Percentiles rank a stretch among this genome's conserved stretches.
These are phyloP conservation scores for Synanthedon andrenaeformis DNA, from an alignment of 2,888 invertebrate genomes.

Conservation along the genomic window DNA sequence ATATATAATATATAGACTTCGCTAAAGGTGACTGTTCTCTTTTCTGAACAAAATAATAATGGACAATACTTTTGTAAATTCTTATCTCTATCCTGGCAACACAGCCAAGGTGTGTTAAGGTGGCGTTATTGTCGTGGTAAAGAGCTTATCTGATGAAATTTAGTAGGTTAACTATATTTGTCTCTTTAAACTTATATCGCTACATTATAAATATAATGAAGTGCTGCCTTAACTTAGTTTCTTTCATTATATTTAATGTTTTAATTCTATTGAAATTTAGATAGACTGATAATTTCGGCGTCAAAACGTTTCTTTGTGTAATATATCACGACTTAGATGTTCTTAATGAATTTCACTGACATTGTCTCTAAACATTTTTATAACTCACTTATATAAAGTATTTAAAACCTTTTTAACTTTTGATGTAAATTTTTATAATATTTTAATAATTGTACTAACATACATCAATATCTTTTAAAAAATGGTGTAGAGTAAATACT, in stretches of 20 bases:
- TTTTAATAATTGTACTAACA: too few relatives aligned
- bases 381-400: not conserved
- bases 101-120: conserved; percentile 12
- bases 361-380: not conserved
- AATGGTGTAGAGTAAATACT: too few relatives aligned
- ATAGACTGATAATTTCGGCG: not conserved
- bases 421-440: not conserved
- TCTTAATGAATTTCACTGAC: not conserved
- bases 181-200: conserved; percentile 1
- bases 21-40: conserved; percentile 34
- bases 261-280: not conserved
- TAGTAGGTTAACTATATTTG: conserved; percentile 4
- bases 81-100: conserved; percentile 19
- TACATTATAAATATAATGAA: not conserved
- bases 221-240: conserved; percentile 3
- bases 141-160: conserved; percentile 12
- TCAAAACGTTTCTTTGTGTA: not conserved
- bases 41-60: conserved; percentile 33
- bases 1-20: conserved; percentile 20
- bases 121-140: not conserved
- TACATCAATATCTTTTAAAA: too few relatives aligned
- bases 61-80: conserved; percentile 47
- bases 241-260: not conserved
- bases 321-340: not conserved
- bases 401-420: not conserved